phyloP scores from a whole-genome alignment of 2,113 vertebrate genomes.

The Jaculus jaculus region DNA sequence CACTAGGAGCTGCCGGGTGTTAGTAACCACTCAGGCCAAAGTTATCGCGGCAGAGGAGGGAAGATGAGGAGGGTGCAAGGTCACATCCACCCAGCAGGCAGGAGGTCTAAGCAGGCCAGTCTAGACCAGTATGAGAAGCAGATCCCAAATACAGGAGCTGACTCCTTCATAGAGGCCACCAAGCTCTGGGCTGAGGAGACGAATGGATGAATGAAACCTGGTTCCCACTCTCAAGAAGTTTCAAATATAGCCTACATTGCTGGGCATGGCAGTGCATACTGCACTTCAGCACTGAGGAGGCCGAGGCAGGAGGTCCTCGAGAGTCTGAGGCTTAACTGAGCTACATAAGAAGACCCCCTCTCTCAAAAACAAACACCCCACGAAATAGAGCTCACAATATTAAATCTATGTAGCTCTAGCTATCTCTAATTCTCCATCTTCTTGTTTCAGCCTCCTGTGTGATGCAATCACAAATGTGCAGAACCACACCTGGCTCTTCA shows the following conservation, averaged over 20 bases:
- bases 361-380: not conserved
- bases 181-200: not conserved
- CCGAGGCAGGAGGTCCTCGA: not conserved
- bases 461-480: not conserved
- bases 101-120: not conserved
- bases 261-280: no score
- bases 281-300: not conserved
- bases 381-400: no score
- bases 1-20: not conserved
- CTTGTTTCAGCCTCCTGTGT: not conserved
- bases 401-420: not conserved
- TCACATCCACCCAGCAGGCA: not conserved
- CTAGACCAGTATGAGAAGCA: not conserved
- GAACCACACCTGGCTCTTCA: not conserved
- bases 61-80: not conserved
- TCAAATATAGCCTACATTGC: not conserved
- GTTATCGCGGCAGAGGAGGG: not conserved
- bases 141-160: not conserved
- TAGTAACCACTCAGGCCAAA: not conserved
- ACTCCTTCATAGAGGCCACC: not conserved
- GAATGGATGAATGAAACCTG: not conserved
- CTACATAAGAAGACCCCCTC: not conserved
- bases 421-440: not conserved
- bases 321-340: not conserved
- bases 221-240: slow-evolving; percentile 9